phyloP scores from a whole-genome alignment of 1,140 invertebrate species.

The Penaeus japonicus region DNA sequence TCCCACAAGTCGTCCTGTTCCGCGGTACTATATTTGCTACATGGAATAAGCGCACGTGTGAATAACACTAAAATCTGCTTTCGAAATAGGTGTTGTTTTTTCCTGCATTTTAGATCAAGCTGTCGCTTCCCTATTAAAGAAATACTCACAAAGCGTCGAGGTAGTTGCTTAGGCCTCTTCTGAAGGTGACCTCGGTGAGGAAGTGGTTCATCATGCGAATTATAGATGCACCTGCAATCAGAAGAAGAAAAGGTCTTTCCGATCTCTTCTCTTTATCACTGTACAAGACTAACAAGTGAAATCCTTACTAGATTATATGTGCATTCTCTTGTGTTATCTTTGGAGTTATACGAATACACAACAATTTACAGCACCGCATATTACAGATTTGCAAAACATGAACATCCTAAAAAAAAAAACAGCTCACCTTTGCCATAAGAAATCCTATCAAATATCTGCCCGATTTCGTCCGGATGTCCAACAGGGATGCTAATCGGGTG shows the following conservation, averaged over 20 bases:
- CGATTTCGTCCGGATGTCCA: slow-evolving; percentile 85
- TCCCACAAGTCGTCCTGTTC: slow-evolving; percentile 87
- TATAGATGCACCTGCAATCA: slow-evolving; percentile 79
- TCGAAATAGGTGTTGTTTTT: too few species aligned
- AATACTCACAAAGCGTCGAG: slow-evolving; percentile 66
- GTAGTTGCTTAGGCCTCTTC: slow-evolving; percentile 80
- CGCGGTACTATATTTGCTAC: slow-evolving; percentile 69
- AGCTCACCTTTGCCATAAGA: slow-evolving; percentile 83
- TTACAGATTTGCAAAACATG: too few species aligned
- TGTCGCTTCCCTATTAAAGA: too few species aligned
- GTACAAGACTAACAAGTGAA: too few species aligned
- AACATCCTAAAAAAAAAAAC: neutral
- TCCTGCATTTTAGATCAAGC: too few species aligned
- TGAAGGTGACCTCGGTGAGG: slow-evolving; percentile 76
- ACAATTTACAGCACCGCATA: too few species aligned
- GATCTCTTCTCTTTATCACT: too few species aligned
- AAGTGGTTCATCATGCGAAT: slow-evolving; percentile 64
- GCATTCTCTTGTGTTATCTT: neutral
- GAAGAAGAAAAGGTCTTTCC: neutral
- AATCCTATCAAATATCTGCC: slow-evolving; percentile 92
- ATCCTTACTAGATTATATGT: neutral
- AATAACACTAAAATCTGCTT: neutral
- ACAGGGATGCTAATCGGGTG: slow-evolving; percentile 91
- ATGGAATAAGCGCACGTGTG: slow-evolving; percentile 63
- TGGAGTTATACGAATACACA: too few species aligned